A percentile compares a stretch with the other conserved stretches of the same genome.
Evolutionary conservation across 92 coral and sea anemone species (phyloP).

Genomic region (Meandrina meandrites): DNA sequence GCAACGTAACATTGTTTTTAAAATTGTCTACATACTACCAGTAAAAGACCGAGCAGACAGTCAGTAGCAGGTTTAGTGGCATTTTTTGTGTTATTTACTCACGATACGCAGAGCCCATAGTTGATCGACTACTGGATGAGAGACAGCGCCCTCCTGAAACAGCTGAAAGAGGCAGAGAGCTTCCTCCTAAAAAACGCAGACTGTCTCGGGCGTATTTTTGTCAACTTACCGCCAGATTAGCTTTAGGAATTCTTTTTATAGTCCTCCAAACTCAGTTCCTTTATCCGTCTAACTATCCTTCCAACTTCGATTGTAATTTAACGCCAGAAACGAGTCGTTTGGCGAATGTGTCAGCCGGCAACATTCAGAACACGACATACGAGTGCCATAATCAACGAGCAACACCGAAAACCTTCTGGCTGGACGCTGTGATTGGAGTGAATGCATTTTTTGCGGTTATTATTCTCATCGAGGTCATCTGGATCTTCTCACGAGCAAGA

Average conservation of each 20-base stretch:
- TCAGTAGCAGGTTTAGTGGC: too few species aligned
- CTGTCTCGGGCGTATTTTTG: constrained; percentile 4
- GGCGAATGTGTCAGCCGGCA: background rate
- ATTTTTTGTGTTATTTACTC: constrained; percentile 12
- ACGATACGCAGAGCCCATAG: constrained; percentile 4
- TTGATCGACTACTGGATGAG: background rate
- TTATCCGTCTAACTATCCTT: constrained; percentile 8
- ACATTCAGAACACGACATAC: background rate
- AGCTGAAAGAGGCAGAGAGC: too few species aligned
- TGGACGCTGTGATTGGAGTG: too few species aligned
- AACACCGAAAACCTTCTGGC: background rate
- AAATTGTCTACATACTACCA: too few species aligned
- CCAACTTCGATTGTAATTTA: background rate
- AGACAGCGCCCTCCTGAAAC: background rate
- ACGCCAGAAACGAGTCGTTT: background rate
- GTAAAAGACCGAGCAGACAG: too few species aligned
- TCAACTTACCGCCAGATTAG: background rate
- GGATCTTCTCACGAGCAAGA: too few species aligned
- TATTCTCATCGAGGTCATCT: too few species aligned
- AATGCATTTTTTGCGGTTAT: too few species aligned
- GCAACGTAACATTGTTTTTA: constrained; percentile 1
- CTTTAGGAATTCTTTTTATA: background rate
- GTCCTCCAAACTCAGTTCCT: constrained; percentile 12
- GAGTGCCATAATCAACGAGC: constrained; percentile 8
- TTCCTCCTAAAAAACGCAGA: background rate